Conservation (phyloP, 2,888 invertebrate species). For the Drosophila subquinaria region DNA sequence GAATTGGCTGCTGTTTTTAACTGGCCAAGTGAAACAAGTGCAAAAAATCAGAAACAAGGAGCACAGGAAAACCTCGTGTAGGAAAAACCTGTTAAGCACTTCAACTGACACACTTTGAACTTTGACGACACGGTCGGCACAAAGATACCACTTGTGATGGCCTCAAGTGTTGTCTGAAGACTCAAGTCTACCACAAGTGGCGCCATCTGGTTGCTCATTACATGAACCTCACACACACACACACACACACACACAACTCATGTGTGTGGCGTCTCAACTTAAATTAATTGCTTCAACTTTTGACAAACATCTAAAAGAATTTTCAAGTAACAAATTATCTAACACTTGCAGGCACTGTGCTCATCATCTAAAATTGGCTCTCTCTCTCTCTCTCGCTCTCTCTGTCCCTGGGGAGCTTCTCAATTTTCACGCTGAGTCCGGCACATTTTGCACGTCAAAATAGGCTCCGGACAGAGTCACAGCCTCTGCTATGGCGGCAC, state of each 20-base stretch:
- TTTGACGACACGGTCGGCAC: constrained; percentile 16
- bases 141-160: constrained; percentile 29
- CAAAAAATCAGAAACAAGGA: constrained; percentile 1
- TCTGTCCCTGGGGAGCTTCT: background rate
- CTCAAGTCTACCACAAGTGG: constrained; percentile 7
- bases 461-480: constrained; percentile 87
- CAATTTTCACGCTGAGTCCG: constrained; percentile 53
- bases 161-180: constrained; percentile 36
- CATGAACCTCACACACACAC: constrained; percentile 17
- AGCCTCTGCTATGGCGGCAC: constrained; percentile 86
- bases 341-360: constrained; percentile 57
- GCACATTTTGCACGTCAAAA: constrained; percentile 85
- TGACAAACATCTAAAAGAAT: constrained; percentile 29
- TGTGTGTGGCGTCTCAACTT: constrained; percentile 26
- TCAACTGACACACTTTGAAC: constrained; percentile 34
- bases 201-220: constrained; percentile 50
- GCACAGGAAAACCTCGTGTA: background rate
- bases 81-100: constrained; percentile 39
- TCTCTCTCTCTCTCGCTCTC: background rate
- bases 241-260: constrained; percentile 8
- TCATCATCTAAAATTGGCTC: constrained; percentile 4
- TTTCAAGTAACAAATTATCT: constrained; percentile 54
- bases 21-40: constrained; percentile 43
- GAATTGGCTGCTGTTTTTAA: constrained; percentile 23
- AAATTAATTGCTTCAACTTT: constrained; percentile 53